phyloP scores from a whole-genome alignment of 2,113 vertebrate species.

The Elgaria multicarinata region DNA sequence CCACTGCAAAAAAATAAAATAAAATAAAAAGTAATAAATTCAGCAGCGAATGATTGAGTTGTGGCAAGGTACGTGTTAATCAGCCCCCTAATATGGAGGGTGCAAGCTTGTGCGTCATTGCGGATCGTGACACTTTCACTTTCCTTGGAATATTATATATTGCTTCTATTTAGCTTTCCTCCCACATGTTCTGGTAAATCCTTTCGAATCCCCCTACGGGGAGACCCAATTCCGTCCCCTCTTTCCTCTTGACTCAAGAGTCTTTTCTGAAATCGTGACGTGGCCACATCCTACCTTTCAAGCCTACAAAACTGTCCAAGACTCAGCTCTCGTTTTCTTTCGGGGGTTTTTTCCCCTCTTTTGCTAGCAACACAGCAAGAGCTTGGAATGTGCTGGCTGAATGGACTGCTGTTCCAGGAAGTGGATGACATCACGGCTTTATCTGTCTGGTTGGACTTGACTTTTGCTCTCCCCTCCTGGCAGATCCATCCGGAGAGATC shows the following conservation, averaged over 20 bases:
- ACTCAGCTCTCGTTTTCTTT: constrained; percentile 13
- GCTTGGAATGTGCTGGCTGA: constrained; percentile 58
- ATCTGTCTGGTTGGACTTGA: constrained; percentile 52
- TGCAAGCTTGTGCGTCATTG: neutral
- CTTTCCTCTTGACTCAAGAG: constrained; percentile 38
- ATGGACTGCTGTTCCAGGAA: constrained; percentile 66
- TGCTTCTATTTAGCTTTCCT: neutral
- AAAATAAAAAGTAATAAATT: neutral
- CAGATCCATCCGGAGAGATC: neutral
- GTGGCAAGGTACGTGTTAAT: too few relatives aligned
- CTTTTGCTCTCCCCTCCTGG: constrained; percentile 29
- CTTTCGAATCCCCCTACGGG: neutral
- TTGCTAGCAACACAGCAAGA: neutral
- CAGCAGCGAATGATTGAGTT: neutral
- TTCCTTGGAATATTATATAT: neutral
- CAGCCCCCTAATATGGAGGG: neutral
- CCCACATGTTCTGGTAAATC: neutral
- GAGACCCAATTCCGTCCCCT: constrained; percentile 25
- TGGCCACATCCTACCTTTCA: constrained; percentile 46
- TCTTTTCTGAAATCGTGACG: neutral
- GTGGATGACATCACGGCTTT: constrained; percentile 62
- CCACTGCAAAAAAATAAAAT: neutral
- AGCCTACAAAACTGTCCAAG: constrained; percentile 40
- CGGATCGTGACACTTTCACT: neutral
- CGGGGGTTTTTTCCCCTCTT: neutral